Base-by-base conservation (phyloP, 2,888 invertebrate species). In the Plebejus argus region DNA sequence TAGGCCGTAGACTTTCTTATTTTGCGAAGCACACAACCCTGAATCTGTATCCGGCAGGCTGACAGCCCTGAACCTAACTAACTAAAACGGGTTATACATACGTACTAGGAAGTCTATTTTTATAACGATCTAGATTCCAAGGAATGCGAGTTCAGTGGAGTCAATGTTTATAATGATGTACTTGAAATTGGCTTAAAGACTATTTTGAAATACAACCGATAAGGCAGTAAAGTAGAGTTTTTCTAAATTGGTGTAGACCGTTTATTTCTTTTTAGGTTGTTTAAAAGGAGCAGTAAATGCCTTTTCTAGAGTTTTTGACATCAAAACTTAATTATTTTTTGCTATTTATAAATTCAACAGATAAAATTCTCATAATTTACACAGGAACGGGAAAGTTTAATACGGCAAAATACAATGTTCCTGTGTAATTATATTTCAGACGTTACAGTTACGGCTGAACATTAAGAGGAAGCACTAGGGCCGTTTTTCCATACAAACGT, bases 31-130 rank as follows among this genome's bases (percentile, higher is more conserved):
- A 23, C 8, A 23, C 28, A 66, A 66, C 66, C 66, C 66, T 66
- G 28, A 28, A 66, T 66, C 12, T 28, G 28, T 33, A 66, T 66
- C 66, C 12, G 2, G 66, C 28, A 33, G 6, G 15, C 15, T 66
- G 66, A 18, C 66, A 66, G 15, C 66, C 66, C 66, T 66, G 28
- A 33, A 61, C 23, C 61, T 23, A 61, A 61, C 61, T 20, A 58
- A 58, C 58, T 61, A 15, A 66, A 66, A 66, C 66, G 66, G 66
- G 66, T 66, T 66, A 33, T 66, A 66, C 28, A 66, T 66, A 66
- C 66, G 66, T 66, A 66, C 28, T 33, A 66, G 66, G 66, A 66
- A 66, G 66, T 66, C 28, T 66, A 66, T 66, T 66, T 66, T 66
- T 66, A 66, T 66, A 66, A 66, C 66, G 66, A 66, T 66, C 66